Evolutionary conservation across 53 echinoderm and acorn worm genomes (phyloP).

Genomic region (Temnopleurus reevesii): DNA sequence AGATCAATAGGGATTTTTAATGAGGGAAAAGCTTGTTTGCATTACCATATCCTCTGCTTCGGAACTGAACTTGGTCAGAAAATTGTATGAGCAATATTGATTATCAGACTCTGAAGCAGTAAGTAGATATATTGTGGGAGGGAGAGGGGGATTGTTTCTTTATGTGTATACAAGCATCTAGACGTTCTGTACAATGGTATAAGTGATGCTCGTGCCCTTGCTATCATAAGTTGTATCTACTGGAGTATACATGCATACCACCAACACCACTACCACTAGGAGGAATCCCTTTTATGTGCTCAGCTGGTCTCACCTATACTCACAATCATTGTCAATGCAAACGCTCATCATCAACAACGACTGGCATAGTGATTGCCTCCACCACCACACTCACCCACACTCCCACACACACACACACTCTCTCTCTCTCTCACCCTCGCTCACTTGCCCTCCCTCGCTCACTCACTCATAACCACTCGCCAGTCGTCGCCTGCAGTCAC

Average conservation of each 20-base stretch:
- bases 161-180: not conserved
- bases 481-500: constrained; percentile 19
- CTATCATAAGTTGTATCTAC: not conserved
- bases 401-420: not conserved
- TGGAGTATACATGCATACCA: constrained; percentile 22
- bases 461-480: not conserved
- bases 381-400: not conserved
- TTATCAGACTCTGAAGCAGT: not conserved
- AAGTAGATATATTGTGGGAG: not conserved
- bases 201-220: not conserved
- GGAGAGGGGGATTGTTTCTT: not conserved
- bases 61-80: constrained; percentile 31
- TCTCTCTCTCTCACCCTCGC: not conserved
- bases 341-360: not conserved
- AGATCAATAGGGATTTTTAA: constrained; percentile 26
- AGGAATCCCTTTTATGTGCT: constrained; percentile 50
- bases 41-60: not conserved
- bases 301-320: constrained; percentile 12
- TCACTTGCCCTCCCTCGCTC: not conserved
- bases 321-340: constrained; percentile 1
- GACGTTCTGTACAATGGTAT: not conserved
- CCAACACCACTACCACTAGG: constrained; percentile 1
- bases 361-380: constrained; percentile 23
- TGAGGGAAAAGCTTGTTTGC: constrained; percentile 15
- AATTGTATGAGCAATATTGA: constrained; percentile 8